Percentiles rank a stretch among this genome's conserved stretches.
These are phyloP conservation scores for Zaprionus ornatus DNA, from an alignment of 1,140 invertebrate genomes.

Conservation along the genomic window DNA sequence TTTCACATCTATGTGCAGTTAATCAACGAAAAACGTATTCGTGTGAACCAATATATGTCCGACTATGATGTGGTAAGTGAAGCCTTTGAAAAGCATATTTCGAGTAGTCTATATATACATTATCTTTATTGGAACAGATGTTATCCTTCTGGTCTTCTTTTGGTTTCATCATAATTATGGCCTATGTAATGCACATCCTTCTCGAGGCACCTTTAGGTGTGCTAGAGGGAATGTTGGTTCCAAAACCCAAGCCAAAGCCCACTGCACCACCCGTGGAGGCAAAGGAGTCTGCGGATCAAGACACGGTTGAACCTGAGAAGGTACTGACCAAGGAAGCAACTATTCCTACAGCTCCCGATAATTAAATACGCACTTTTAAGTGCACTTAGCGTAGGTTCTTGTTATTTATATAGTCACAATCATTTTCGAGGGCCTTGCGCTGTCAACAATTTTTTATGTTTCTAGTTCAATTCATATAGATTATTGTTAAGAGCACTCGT, in stretches of 20 bases:
- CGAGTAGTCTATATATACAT: no score
- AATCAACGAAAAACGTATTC: conserved; percentile 24
- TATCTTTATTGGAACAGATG: no score
- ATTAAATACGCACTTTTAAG: background rate
- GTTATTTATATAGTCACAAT: background rate
- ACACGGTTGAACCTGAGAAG: background rate
- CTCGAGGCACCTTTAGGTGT: conserved; percentile 59
- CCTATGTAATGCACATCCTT: conserved; percentile 47
- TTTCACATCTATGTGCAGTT: conserved; percentile 76
- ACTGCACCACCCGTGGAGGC: background rate
- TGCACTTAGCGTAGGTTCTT: background rate
- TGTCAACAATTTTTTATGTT: background rate
- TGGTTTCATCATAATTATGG: conserved; percentile 52
- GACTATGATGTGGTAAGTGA: conserved; percentile 56
- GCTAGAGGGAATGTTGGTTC: conserved; percentile 32
- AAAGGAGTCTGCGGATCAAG: background rate
- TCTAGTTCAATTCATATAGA: background rate
- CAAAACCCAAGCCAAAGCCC: background rate
- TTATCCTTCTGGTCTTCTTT: conserved; percentile 54
- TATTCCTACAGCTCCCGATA: background rate
- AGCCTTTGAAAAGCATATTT: background rate
- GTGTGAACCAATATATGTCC: conserved; percentile 37
- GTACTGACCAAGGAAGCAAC: background rate
- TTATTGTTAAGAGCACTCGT: no score
- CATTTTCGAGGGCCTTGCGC: background rate